Evolutionary conservation across 1,140 invertebrate species (phyloP), one percentile per base, ranked within the genome.

Genomic region (Rhagoletis pomonella): DNA sequence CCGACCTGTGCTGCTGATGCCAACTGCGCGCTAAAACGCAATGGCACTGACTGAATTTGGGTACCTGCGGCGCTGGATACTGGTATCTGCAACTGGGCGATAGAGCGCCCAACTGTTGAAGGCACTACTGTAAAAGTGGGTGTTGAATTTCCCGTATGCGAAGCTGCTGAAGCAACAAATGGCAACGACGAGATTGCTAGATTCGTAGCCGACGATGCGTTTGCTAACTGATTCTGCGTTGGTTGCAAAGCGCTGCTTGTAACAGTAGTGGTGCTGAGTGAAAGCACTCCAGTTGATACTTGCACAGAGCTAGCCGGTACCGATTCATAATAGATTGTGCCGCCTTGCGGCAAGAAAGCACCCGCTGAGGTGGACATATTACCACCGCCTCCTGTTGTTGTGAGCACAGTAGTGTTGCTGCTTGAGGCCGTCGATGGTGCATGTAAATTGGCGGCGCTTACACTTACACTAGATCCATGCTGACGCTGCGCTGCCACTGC

Each of bases 111-210:
- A 1, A 89, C 89, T 2, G 87, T 88, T 3, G 89, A 88, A 17
- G 92, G 92, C 55, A 93, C 88, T 6, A 93, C 92, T 0, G 92
- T 93, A 39, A 92, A 93, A 0, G 92, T 92, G n/a, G 91, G 89
- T 14, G 91, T 91, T 9, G 91, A 91, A 1, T 88, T 88, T 29
- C 88, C 87, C 4, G 90, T 88, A 85, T 91, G 90, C 2, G 88
- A 86, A 55, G 87, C 88, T 1, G 90, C 87, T 69, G 91, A 90
- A 2, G 84, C 88, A 42, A 87, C 90, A 58, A 91, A 93, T 9
- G 92, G 91, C 47, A 93, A 87, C 55, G 92, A 91, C 2, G 91
- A 90, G 0, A 92, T 90, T 4, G 92, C 90, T 12, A 93, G 85
- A 69, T 89, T 92, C 0, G 89, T 88, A 4, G 86, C 64, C 4